Conservation (phyloP, 2,113 vertebrate genomes). For the Machaerirhynchus nigripectus region DNA sequence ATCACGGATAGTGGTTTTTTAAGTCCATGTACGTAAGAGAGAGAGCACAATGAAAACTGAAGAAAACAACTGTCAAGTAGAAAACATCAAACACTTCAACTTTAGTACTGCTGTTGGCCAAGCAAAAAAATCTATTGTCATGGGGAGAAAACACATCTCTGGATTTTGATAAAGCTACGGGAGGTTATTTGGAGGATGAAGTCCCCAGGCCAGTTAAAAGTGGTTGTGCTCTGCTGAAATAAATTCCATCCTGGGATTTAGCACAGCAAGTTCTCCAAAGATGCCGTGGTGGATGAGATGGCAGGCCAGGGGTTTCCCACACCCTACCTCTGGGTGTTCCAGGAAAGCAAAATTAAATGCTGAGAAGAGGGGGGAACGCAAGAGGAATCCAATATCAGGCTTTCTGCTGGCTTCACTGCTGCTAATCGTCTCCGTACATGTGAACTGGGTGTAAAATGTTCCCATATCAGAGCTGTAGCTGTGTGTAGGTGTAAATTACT, state of each 20-base stretch:
- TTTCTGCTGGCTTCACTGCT: neutral
- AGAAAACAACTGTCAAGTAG: neutral
- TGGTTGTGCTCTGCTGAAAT: slow-evolving; percentile 9
- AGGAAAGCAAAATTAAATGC: slow-evolving; percentile 52
- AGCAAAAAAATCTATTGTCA: neutral
- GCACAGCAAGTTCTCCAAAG: slow-evolving; percentile 17
- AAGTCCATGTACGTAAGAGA: neutral
- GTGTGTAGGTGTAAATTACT: slow-evolving; percentile 32
- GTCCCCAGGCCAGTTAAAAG: slow-evolving; percentile 26
- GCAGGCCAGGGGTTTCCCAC: neutral
- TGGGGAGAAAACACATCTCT: neutral
- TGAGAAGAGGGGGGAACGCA: neutral
- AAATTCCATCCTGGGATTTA: slow-evolving; percentile 10
- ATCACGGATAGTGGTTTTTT: neutral
- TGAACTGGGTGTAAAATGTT: slow-evolving; percentile 23
- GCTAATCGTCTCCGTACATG: neutral
- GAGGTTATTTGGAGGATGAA: slow-evolving; percentile 34
- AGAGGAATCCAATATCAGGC: neutral
- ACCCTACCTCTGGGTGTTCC: slow-evolving; percentile 33
- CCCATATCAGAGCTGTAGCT: neutral
- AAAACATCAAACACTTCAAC: neutral
- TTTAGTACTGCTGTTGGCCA: neutral
- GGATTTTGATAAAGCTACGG: neutral
- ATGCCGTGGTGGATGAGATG: neutral
- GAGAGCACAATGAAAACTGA: neutral